Conservation (phyloP, 2,888 invertebrate genomes). For the Hylaea fasciaria region DNA sequence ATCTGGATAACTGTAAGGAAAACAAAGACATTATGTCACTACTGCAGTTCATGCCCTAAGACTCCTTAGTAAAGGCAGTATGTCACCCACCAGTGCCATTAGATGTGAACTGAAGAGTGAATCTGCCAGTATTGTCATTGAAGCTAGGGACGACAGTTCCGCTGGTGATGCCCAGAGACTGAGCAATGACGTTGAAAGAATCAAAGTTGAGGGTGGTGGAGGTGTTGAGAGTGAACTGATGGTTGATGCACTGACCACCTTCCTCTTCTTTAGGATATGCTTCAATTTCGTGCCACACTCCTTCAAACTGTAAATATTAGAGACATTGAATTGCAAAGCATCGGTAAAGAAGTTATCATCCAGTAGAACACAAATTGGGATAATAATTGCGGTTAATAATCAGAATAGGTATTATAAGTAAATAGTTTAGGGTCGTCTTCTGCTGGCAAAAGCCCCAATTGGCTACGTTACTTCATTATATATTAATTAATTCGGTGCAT, state of each 20-base stretch:
- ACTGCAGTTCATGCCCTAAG: not conserved
- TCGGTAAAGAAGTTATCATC: too few relatives aligned
- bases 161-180: slow-evolving; percentile 43
- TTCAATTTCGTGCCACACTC: slow-evolving; percentile 62
- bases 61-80: too few relatives aligned
- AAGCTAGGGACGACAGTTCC: slow-evolving; percentile 49
- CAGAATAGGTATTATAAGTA: too few relatives aligned
- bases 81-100: slow-evolving; percentile 41
- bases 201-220: slow-evolving; percentile 48
- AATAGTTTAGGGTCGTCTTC: too few relatives aligned
- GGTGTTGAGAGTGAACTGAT: slow-evolving; percentile 47
- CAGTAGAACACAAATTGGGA: too few relatives aligned
- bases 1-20: slow-evolving; percentile 45
- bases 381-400: too few relatives aligned
- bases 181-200: slow-evolving; percentile 54
- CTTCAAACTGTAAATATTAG: slow-evolving; percentile 55
- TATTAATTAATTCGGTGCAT: too few relatives aligned
- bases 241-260: slow-evolving; percentile 63
- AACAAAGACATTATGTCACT: not conserved
- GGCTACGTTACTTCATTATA: too few relatives aligned
- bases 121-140: slow-evolving; percentile 55
- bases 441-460: too few relatives aligned
- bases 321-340: not conserved
- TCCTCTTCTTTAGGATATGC: slow-evolving; percentile 61
- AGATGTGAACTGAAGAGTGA: slow-evolving; percentile 49